A percentile compares a stretch with the other conserved stretches of the same genome.
Evolutionary conservation across 2,113 vertebrate species (phyloP).

Genomic region (Tringa solitaria): DNA sequence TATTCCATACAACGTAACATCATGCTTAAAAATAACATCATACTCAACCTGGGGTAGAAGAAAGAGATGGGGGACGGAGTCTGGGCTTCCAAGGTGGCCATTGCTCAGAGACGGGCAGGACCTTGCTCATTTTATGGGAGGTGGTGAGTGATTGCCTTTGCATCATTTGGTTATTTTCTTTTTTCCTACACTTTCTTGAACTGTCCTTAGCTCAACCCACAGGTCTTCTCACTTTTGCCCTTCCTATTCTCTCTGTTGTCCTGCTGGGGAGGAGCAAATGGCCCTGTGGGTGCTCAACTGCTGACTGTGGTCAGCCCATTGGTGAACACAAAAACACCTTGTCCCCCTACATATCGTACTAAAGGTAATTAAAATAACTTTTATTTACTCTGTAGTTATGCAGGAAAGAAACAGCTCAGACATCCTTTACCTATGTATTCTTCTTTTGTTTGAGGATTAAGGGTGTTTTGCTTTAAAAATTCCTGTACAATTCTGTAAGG

Average conservation of each 20-base stretch:
- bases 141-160: background rate
- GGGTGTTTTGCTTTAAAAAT: background rate
- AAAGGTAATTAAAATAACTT: background rate
- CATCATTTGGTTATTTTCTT: background rate
- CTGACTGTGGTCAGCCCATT: background rate
- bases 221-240: background rate
- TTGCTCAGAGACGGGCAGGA: background rate
- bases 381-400: background rate
- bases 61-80: background rate
- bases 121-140: background rate
- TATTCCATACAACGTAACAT: background rate
- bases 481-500: background rate
- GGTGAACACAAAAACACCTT: background rate
- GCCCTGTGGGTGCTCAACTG: background rate
- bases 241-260: background rate
- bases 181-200: background rate
- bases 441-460: background rate
- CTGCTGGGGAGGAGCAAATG: background rate
- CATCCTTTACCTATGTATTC: background rate
- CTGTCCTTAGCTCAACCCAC: background rate
- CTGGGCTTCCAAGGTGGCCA: background rate
- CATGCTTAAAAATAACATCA: background rate
- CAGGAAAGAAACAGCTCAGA: background rate
- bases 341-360: background rate
- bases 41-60: background rate